phyloP scores from a whole-genome alignment of 2,797 vertebrate genomes.

The Characodon lateralis region DNA sequence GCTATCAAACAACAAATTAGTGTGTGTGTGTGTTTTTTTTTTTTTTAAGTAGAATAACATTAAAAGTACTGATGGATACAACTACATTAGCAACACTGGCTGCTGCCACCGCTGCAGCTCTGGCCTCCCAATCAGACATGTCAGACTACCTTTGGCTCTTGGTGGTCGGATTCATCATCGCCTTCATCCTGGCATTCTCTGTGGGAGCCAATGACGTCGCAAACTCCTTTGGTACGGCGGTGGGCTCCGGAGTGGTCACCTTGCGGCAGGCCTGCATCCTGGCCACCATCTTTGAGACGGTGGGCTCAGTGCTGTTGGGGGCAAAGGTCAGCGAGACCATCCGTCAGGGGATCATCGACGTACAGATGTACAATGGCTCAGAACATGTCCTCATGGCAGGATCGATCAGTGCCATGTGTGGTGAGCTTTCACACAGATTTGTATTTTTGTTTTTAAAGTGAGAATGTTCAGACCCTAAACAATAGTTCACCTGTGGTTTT shows the following conservation, averaged over 20 bases:
- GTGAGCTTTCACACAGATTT: constrained; percentile 71
- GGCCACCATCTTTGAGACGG: constrained; percentile 92
- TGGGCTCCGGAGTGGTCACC: constrained; percentile 95
- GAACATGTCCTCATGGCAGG: constrained; percentile 89
- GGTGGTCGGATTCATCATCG: constrained; percentile 91
- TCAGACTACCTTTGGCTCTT: constrained; percentile 85
- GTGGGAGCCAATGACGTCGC: constrained; percentile 98
- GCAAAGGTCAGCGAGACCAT: constrained; percentile 97
- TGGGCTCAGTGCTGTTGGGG: constrained; percentile 92
- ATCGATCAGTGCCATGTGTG: constrained; percentile 92
- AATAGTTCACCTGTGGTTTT: constrained; percentile 20
- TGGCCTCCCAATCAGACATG: constrained; percentile 65
- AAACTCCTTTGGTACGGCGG: constrained; percentile 96
- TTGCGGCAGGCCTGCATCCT: constrained; percentile 92
- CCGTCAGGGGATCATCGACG: constrained; percentile 91
- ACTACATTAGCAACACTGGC: constrained; percentile 70
- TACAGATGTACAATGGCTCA: constrained; percentile 85
- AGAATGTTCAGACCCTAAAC: not conserved
- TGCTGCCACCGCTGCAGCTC: constrained; percentile 56
- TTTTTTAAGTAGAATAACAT: constrained; percentile 6
- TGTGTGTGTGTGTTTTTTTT: constrained; percentile 23
- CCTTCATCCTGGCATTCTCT: constrained; percentile 94
- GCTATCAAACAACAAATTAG: constrained; percentile 1
- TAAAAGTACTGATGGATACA: constrained; percentile 67
- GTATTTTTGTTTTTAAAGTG: not conserved